Evolutionary conservation across 2,113 vertebrate genomes (phyloP).

Genomic region (Cygnus atratus): DNA sequence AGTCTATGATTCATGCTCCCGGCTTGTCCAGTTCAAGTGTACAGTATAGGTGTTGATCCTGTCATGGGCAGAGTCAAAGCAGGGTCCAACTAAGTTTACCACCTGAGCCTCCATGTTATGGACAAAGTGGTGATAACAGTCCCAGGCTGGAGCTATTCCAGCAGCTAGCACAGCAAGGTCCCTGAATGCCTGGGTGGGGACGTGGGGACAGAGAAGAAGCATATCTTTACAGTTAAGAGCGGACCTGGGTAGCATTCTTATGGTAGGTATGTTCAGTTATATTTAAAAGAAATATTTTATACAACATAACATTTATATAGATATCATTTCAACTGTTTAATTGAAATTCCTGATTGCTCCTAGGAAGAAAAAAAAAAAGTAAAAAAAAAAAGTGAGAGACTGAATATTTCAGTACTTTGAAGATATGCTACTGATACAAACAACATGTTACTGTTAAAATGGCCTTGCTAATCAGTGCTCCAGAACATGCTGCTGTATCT

Average conservation of each 20-base stretch:
- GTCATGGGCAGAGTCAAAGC: background rate
- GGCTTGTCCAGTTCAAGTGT: background rate
- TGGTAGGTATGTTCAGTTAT: background rate
- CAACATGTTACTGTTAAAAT: background rate
- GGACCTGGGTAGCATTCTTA: background rate
- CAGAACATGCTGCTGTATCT: background rate
- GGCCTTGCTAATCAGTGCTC: constrained; percentile 20
- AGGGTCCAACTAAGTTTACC: background rate
- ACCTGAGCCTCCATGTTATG: background rate
- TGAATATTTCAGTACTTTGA: background rate
- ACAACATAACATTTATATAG: background rate
- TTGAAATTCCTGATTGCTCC: background rate
- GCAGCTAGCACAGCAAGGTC: background rate
- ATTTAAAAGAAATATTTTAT: background rate
- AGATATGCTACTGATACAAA: background rate
- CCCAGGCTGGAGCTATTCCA: background rate
- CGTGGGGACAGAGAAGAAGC: background rate
- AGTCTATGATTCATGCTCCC: background rate
- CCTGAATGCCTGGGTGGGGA: background rate
- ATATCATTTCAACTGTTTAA: background rate
- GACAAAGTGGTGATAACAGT: background rate
- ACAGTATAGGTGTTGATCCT: background rate
- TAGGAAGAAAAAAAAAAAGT: background rate
- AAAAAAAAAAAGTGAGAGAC: background rate
- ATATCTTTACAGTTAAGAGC: accelerated